A percentile compares a stretch with the other conserved stretches of the same genome.
These are phyloP conservation scores for Drosophila arizonae DNA, from an alignment of 1,140 invertebrate genomes.

Conservation along the genomic window DNA sequence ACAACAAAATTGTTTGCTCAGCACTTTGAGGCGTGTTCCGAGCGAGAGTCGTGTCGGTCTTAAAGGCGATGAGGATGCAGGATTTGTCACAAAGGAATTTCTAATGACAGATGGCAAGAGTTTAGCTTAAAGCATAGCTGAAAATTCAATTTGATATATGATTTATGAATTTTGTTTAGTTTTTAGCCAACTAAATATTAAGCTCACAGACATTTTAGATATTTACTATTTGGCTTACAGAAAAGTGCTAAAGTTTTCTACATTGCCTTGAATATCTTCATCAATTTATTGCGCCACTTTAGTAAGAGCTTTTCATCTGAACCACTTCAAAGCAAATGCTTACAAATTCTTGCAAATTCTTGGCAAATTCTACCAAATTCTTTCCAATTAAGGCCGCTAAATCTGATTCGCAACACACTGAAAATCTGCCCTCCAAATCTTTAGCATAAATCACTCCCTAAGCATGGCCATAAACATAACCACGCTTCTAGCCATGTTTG, in stretches of 20 bases:
- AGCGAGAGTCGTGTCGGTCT: background rate
- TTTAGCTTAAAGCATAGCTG: too few species aligned
- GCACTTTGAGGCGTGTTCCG: conserved; percentile 11
- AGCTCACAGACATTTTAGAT: too few species aligned
- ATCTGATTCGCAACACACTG: background rate
- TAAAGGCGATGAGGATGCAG: background rate
- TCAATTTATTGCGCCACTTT: too few species aligned
- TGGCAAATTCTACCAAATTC: conserved; percentile 11
- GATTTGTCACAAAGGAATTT: background rate
- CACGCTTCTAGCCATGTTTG: conserved; percentile 12
- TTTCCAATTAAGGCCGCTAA: conserved; percentile 44
- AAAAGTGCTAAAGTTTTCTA: too few species aligned
- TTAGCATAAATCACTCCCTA: conserved; percentile 49
- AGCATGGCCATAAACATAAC: conserved; percentile 34
- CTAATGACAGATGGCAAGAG: too few species aligned
- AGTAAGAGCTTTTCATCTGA: background rate
- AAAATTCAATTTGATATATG: too few species aligned
- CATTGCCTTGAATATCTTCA: too few species aligned
- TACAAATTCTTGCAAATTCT: background rate
- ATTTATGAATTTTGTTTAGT: too few species aligned
- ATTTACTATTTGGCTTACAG: too few species aligned
- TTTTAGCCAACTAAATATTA: too few species aligned
- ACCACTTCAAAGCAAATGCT: background rate
- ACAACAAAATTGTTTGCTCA: conserved; percentile 13
- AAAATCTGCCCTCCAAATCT: conserved; percentile 3